Evolutionary conservation across 1,140 invertebrate species (phyloP).

Genomic region (Linepithema humile): DNA sequence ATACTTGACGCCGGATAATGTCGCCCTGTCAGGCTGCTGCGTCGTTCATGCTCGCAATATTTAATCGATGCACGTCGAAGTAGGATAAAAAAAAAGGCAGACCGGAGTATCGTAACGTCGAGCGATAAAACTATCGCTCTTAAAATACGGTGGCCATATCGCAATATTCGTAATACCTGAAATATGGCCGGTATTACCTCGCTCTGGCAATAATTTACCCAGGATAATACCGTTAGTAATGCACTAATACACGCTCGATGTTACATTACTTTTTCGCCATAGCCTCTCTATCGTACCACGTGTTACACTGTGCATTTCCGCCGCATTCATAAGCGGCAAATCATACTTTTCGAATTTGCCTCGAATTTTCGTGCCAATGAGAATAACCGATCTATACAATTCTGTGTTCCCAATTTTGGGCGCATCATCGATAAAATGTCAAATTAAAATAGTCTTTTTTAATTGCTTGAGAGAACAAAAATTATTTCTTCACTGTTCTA

Average conservation of each 20-base stretch:
- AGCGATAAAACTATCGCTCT: constrained; percentile 61
- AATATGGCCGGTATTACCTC: constrained; percentile 56
- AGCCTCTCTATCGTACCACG: neutral
- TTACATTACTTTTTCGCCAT: constrained; percentile 39
- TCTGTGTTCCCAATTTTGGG: neutral
- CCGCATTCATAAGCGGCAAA: constrained; percentile 35
- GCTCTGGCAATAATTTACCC: constrained; percentile 48
- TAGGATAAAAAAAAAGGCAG: neutral
- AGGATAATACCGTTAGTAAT: constrained; percentile 59
- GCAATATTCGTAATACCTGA: constrained; percentile 62
- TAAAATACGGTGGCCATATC: constrained; percentile 48
- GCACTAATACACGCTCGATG: constrained; percentile 20
- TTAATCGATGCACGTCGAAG: constrained; percentile 50
- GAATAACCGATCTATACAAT: neutral
- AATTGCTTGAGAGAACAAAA: no score
- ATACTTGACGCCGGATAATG: constrained; percentile 3
- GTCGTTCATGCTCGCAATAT: constrained; percentile 47
- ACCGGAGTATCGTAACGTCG: constrained; percentile 32
- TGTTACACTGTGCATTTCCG: constrained; percentile 19
- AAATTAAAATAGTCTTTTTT: no score
- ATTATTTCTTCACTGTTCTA: no score
- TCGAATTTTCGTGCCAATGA: neutral
- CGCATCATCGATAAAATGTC: no score
- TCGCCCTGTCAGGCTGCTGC: neutral
- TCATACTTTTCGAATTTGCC: constrained; percentile 23